Conservation (phyloP, 2,888 invertebrate genomes). For the Empis livida region DNA sequence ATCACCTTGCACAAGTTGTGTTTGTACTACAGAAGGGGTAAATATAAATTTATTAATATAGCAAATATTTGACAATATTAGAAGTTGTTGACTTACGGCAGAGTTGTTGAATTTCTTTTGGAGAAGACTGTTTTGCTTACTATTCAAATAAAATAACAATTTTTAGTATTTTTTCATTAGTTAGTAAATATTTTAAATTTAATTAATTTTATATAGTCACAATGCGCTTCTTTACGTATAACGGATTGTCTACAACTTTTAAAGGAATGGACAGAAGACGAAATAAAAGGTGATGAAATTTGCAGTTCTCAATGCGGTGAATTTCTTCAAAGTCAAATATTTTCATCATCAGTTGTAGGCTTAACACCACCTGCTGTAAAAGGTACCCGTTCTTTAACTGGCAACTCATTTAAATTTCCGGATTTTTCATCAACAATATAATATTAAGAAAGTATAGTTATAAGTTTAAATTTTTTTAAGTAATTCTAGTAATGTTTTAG, state of each 20-base stretch:
- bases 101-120: no score
- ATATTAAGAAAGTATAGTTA: no score
- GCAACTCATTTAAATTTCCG: slow-evolving; percentile 51
- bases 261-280: slow-evolving; percentile 71
- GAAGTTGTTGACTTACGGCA: not conserved
- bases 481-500: no score
- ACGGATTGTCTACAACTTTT: slow-evolving; percentile 75
- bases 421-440: slow-evolving; percentile 47
- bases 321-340: slow-evolving; percentile 39
- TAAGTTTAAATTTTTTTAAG: no score
- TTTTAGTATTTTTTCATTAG: no score
- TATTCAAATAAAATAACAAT: no score
- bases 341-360: slow-evolving; percentile 26
- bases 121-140: no score
- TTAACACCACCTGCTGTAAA: slow-evolving; percentile 29
- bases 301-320: slow-evolving; percentile 85
- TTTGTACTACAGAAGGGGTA: slow-evolving; percentile 76
- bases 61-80: not conserved
- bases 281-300: slow-evolving; percentile 71
- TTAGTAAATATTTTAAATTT: not conserved
- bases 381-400: slow-evolving; percentile 34
- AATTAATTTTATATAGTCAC: slow-evolving; percentile 48
- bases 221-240: slow-evolving; percentile 76
- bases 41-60: slow-evolving; percentile 28
- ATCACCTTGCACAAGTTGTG: slow-evolving; percentile 81